A percentile compares a stretch with the other conserved stretches of the same genome.
Conservation (phyloP, 1,140 invertebrate genomes). For the Drosophila lini region DNA sequence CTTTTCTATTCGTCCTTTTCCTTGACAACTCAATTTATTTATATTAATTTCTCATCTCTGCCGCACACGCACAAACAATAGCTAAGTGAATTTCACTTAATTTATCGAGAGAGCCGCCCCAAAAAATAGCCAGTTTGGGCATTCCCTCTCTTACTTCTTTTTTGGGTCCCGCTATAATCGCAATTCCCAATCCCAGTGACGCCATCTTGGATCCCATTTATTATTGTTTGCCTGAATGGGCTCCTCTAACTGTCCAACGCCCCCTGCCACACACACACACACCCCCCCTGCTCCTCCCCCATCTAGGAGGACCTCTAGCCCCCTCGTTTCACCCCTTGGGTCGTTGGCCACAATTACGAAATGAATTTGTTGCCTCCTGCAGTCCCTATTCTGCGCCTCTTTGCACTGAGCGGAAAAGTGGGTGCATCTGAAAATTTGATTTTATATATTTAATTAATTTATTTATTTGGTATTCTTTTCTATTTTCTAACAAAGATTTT, state of each 20-base stretch:
- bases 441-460: not conserved
- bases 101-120: conserved; percentile 76
- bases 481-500: too few relatives aligned
- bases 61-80: conserved; percentile 43
- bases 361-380: conserved; percentile 72
- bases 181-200: conserved; percentile 51
- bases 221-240: conserved; percentile 75
- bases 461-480: too few relatives aligned
- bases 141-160: too few relatives aligned
- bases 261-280: not conserved
- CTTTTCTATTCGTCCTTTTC: not conserved
- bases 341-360: conserved; percentile 81
- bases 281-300: not conserved
- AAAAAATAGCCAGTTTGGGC: not conserved
- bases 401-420: conserved; percentile 9
- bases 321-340: conserved; percentile 42
- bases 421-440: too few relatives aligned
- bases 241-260: conserved; percentile 31
- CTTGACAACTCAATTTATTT: conserved; percentile 85
- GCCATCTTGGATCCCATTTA: conserved; percentile 71
- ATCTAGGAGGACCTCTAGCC: not conserved
- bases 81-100: conserved; percentile 84
- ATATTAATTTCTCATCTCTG: conserved; percentile 82
- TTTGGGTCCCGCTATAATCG: conserved; percentile 16
- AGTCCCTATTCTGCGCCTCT: conserved; percentile 16